Conservation (phyloP, 2,888 invertebrate species). For the Andrena hattorfiana region DNA sequence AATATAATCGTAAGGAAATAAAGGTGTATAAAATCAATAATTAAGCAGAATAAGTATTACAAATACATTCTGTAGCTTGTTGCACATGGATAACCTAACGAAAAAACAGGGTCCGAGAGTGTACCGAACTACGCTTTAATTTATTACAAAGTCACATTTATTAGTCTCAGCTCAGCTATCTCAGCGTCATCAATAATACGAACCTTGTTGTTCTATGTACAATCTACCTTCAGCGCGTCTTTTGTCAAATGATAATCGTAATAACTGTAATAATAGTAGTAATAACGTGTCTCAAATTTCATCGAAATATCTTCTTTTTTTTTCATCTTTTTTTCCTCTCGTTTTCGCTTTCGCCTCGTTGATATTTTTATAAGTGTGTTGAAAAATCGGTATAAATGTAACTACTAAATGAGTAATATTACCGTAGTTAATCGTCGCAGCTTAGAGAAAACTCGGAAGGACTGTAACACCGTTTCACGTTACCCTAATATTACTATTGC, state of each 20-base stretch:
- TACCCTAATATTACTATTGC: conserved; percentile 70
- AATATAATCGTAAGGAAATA: conserved; percentile 65
- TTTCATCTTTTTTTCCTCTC: conserved; percentile 53
- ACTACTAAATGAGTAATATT: conserved; percentile 78
- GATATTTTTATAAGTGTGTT: conserved; percentile 77
- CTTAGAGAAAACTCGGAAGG: conserved; percentile 81
- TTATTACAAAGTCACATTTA: conserved; percentile 83
- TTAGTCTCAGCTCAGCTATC: conserved; percentile 78
- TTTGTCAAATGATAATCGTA: conserved; percentile 68
- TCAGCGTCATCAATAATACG: conserved; percentile 79
- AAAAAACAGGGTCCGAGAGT: conserved; percentile 61
- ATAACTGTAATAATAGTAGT: conserved; percentile 66
- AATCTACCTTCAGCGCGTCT: conserved; percentile 74
- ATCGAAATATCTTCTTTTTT: conserved; percentile 52
- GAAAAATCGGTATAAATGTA: conserved; percentile 83
- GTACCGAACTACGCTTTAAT: conserved; percentile 70
- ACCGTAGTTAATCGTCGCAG: conserved; percentile 76
- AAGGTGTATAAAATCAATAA: conserved; percentile 69
- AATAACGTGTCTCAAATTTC: conserved; percentile 68
- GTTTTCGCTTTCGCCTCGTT: conserved; percentile 66
- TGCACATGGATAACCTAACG: conserved; percentile 61
- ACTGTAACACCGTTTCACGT: conserved; percentile 76
- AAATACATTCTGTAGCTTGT: conserved; percentile 50
- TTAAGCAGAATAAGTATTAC: conserved; percentile 33
- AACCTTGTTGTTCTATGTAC: conserved; percentile 80